phyloP scores from a whole-genome alignment of 2,113 vertebrate genomes.

The Mugil cephalus region DNA sequence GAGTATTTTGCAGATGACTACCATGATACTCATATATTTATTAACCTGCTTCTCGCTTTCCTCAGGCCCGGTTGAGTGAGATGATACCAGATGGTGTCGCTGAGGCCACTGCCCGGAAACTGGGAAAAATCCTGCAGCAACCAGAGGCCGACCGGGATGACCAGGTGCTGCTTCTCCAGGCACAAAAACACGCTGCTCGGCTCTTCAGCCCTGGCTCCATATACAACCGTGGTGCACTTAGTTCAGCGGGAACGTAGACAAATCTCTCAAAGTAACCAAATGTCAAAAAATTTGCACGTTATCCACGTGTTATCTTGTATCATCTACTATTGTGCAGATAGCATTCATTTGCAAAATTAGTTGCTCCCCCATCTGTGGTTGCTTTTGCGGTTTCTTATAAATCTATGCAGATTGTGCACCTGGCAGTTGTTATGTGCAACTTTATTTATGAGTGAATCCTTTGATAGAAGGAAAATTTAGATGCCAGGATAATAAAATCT shows the following conservation, averaged over 20 bases:
- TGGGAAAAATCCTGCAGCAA: conserved; percentile 66
- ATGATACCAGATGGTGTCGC: conserved; percentile 40
- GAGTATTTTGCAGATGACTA: not conserved
- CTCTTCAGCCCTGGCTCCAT: conserved; percentile 29
- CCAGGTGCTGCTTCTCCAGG: conserved; percentile 62
- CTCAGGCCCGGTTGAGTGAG: conserved; percentile 69
- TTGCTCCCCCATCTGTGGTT: conserved; percentile 9
- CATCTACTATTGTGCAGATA: too few species aligned
- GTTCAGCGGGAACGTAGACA: not conserved
- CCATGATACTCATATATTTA: not conserved
- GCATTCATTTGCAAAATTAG: too few species aligned
- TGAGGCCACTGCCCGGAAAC: conserved; percentile 30
- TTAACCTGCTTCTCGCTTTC: not conserved
- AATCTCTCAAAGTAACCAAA: not conserved
- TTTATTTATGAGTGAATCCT: not conserved
- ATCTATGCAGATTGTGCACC: not conserved
- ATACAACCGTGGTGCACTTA: not conserved
- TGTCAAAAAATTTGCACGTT: too few species aligned
- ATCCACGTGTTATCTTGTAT: too few species aligned
- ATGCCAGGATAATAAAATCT: not conserved
- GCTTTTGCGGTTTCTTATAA: not conserved
- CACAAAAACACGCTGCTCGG: conserved; percentile 61
- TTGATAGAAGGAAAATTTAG: too few species aligned
- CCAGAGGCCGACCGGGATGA: conserved; percentile 13
- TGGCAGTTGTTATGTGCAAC: not conserved